Evolutionary conservation across 2,888 invertebrate species (phyloP).

Genomic region (Quadriops clusia): DNA sequence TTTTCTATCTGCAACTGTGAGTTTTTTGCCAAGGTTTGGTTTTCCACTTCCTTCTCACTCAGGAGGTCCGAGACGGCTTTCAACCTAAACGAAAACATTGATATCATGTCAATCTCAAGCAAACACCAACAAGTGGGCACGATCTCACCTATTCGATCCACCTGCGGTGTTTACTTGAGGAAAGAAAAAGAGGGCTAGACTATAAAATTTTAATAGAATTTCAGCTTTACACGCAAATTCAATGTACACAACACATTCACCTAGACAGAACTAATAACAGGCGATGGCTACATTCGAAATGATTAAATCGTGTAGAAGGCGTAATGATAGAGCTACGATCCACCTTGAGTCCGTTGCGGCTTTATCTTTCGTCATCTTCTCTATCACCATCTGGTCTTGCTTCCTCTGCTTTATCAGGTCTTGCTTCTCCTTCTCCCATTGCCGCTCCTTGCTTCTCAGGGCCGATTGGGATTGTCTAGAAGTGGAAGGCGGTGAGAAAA

Average conservation of each 20-base stretch:
- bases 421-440: slow-evolving; percentile 30
- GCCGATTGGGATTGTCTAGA: too few species aligned
- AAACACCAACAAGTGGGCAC: slow-evolving; percentile 26
- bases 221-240: background rate
- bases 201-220: slow-evolving; percentile 1
- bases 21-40: too few species aligned
- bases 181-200: slow-evolving; percentile 11
- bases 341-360: slow-evolving; percentile 32
- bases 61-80: slow-evolving; percentile 19
- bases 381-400: slow-evolving; percentile 25
- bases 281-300: slow-evolving; percentile 21
- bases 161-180: slow-evolving; percentile 16
- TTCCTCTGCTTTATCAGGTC: slow-evolving; percentile 26
- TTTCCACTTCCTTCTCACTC: slow-evolving; percentile 19
- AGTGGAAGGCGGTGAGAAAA: too few species aligned
- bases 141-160: slow-evolving; percentile 25
- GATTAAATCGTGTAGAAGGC: slow-evolving; percentile 30
- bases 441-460: slow-evolving; percentile 26
- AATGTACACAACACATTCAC: background rate
- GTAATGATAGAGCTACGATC: slow-evolving; percentile 31
- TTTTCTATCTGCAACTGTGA: slow-evolving; percentile 4
- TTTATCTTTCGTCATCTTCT: slow-evolving; percentile 27
- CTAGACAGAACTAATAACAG: slow-evolving; percentile 5
- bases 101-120: slow-evolving; percentile 33
- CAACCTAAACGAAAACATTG: slow-evolving; percentile 29